Evolutionary conservation across 1,140 invertebrate genomes (phyloP), one percentile per base, ranked within the genome.

Genomic region (Leptoteleia sp.): DNA sequence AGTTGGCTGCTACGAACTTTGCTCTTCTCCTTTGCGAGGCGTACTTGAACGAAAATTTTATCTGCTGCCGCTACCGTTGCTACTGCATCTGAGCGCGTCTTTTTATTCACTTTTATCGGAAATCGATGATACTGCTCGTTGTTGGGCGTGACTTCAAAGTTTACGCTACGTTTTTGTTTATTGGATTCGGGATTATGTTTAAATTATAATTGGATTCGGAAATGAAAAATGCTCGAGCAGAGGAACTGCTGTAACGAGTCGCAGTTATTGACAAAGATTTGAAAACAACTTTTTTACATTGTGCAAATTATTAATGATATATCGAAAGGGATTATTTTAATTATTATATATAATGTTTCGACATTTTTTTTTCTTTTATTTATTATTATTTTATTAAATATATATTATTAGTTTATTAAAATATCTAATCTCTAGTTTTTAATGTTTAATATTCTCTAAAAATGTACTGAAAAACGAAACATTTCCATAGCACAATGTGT

Each of bases 91-190:
- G 62, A 67, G 29, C 52, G 43, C 59, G 52, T 65, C 54, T 75
- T 75, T 75, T 67, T 67, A 65, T 75, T 75, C 61, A 65, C 35
- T 65, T 75, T 75, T 67, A 75, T 75, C 54, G 71, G 43, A 75
- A 75, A 75, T 65, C 71, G 52, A 75, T 75, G 71, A 59, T 45
- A 67, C 27, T 19, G 61, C 71, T 55, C 62, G 72, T 76, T 76
- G 72, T 76, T 67, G 72, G 62, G 72, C 72, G 72, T 76, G 72
- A 76, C 72, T 76, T 76, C 54, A 61, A 67, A 67, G 35, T 76
- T 76, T 52, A 19, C 43, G 38, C 22, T 52, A 31, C 54, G 40
- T 47, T 68, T 68, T 76, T 76, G 54, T 76, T 76, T 68, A 68
- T 67, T 40, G 27, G 35, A 61, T 61, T 22, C 15, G 25, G 37